These are phyloP conservation scores for Ischnus inquisitorius DNA, from an alignment of 2,888 invertebrate genomes.

Conservation along the genomic window DNA sequence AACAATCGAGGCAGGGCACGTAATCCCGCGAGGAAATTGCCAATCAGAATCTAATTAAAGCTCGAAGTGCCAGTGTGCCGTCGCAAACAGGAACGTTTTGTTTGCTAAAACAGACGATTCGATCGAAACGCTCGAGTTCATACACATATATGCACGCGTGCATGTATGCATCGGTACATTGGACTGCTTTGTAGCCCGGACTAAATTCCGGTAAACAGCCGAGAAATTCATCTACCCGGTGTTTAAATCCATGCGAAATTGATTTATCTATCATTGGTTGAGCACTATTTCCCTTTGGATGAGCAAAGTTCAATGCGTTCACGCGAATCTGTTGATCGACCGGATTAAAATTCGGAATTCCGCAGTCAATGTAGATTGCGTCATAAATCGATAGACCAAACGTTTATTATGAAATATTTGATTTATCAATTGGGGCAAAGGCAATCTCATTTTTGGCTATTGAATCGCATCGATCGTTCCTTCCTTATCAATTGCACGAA, in stretches of 20 bases:
- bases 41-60: slow-evolving; percentile 66
- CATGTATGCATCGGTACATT: background rate
- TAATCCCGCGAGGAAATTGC: slow-evolving; percentile 57
- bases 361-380: background rate
- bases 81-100: slow-evolving; percentile 64
- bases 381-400: background rate
- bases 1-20: slow-evolving; percentile 31
- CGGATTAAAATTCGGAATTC: background rate
- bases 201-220: slow-evolving; percentile 19
- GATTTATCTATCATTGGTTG: background rate
- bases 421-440: background rate
- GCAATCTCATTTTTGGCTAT: background rate
- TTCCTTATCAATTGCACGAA: slow-evolving; percentile 17
- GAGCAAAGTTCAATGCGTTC: background rate
- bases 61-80: slow-evolving; percentile 46
- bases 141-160: background rate
- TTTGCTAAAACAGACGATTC: slow-evolving; percentile 62
- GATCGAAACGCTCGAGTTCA: slow-evolving; percentile 37
- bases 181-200: slow-evolving; percentile 6
- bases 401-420: background rate
- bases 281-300: background rate
- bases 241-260: slow-evolving; percentile 15
- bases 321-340: background rate
- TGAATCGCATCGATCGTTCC: background rate
- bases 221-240: slow-evolving; percentile 33